Percentiles rank a stretch among this genome's conserved stretches.
Conservation (phyloP, 2,888 invertebrate species). For the Parnassius mnemosyne region DNA sequence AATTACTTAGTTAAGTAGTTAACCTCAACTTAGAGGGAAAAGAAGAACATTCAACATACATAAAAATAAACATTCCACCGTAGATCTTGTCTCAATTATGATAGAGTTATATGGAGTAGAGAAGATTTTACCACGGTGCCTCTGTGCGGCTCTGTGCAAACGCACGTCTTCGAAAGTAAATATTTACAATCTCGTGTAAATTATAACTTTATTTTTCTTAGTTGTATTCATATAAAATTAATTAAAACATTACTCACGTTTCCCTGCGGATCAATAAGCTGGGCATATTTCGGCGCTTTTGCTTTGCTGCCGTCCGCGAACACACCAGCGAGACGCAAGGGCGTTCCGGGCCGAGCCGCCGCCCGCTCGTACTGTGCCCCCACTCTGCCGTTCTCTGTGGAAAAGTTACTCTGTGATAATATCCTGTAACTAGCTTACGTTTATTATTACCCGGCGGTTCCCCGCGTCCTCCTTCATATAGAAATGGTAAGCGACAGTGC, state of each 20-base stretch:
- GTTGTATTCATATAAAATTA: not conserved
- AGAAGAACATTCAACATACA: too few relatives aligned
- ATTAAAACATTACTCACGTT: slow-evolving; percentile 75
- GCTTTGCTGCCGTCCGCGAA: slow-evolving; percentile 85
- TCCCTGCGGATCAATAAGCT: slow-evolving; percentile 86
- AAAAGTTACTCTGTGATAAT: slow-evolving; percentile 14
- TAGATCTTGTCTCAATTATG: too few relatives aligned
- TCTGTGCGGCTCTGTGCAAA: too few relatives aligned
- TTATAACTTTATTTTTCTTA: too few relatives aligned
- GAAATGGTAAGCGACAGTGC: slow-evolving; percentile 12
- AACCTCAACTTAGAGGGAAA: too few relatives aligned
- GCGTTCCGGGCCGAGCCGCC: slow-evolving; percentile 86
- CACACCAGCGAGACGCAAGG: slow-evolving; percentile 86
- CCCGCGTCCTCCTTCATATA: slow-evolving; percentile 16
- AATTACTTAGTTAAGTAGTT: too few relatives aligned
- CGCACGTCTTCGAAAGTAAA: too few relatives aligned
- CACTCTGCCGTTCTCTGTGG: slow-evolving; percentile 59
- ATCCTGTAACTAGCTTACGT: slow-evolving; percentile 18
- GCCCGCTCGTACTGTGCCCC: slow-evolving; percentile 83
- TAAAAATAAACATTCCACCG: too few relatives aligned
- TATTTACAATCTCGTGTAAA: too few relatives aligned
- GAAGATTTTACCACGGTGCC: too few relatives aligned
- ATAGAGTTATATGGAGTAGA: too few relatives aligned
- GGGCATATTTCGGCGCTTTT: slow-evolving; percentile 83
- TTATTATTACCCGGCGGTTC: slow-evolving; percentile 10